Evolutionary conservation across 2,797 vertebrate species (phyloP).

Genomic region (Glossophaga mutica): DNA sequence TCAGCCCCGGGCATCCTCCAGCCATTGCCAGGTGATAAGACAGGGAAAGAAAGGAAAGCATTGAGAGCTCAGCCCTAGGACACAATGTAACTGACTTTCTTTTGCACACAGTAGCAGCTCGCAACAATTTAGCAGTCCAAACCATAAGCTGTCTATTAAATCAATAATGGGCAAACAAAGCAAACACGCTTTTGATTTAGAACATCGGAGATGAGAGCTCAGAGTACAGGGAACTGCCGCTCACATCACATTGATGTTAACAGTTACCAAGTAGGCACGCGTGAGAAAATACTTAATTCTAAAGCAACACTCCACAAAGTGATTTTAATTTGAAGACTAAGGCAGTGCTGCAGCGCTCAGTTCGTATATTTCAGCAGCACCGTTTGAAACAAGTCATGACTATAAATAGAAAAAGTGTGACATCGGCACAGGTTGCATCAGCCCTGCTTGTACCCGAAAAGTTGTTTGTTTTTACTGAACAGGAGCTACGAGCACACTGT

Average conservation of each 20-base stretch:
- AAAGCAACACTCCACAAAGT: too few relatives aligned
- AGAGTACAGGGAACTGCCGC: rapidly evolving
- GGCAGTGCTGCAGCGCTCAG: rapidly evolving
- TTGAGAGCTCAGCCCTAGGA: too few relatives aligned
- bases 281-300: rapidly evolving
- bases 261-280: too few relatives aligned
- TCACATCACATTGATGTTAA: rapidly evolving
- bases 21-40: rapidly evolving
- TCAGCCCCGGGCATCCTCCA: too few relatives aligned
- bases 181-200: rapidly evolving
- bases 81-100: not conserved
- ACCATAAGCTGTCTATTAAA: too few relatives aligned
- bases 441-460: rapidly evolving
- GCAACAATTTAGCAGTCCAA: not conserved
- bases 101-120: not conserved
- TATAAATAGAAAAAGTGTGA: too few relatives aligned
- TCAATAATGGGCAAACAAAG: not conserved
- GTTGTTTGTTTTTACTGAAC: not conserved
- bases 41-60: not conserved
- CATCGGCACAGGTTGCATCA: rapidly evolving
- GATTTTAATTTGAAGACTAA: too few relatives aligned
- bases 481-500: too few relatives aligned
- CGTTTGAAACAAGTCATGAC: not conserved
- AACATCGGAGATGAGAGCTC: rapidly evolving
- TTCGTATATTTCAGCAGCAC: rapidly evolving